These are phyloP conservation scores for Camponotus fellah DNA, from an alignment of 2,888 invertebrate genomes.

Conservation along the genomic window DNA sequence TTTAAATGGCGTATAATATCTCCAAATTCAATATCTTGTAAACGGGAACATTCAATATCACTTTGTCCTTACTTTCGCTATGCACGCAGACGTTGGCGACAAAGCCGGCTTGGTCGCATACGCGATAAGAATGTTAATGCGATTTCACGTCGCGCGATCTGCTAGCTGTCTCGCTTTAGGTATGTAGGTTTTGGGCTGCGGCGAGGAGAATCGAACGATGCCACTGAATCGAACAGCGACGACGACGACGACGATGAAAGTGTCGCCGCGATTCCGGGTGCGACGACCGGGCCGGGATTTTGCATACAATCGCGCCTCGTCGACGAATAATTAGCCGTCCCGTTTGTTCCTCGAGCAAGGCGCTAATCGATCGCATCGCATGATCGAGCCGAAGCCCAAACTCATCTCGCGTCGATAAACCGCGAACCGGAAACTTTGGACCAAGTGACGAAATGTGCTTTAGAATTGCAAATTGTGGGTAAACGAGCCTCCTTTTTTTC, in stretches of 20 bases:
- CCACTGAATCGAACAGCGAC: conserved; percentile 14
- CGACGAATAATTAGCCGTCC: conserved; percentile 41
- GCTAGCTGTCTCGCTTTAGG: conserved; percentile 34
- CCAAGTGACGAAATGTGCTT: conserved; percentile 14
- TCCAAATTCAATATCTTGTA: conserved; percentile 12
- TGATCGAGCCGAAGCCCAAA: conserved; percentile 24
- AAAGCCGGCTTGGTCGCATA: conserved; percentile 14
- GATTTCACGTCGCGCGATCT: conserved; percentile 57
- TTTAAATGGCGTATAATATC: conserved; percentile 2
- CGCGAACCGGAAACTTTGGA: conserved; percentile 29
- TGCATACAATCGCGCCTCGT: conserved; percentile 65
- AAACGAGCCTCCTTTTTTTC: conserved; percentile 6
- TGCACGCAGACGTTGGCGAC: conserved; percentile 28
- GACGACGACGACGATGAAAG: conserved; percentile 61
- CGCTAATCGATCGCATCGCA: conserved; percentile 50
- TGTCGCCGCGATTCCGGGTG: conserved; percentile 71
- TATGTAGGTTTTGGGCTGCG: conserved; percentile 61
- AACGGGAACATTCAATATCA: conserved; percentile 19
- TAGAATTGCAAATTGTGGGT: conserved; percentile 48
- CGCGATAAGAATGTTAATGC: conserved; percentile 69
- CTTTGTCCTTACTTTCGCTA: conserved; percentile 46
- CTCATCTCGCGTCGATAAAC: conserved; percentile 46
- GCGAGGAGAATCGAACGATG: conserved; percentile 57
- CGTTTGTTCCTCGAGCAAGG: conserved; percentile 30
- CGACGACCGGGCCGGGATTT: conserved; percentile 64